phyloP scores from a whole-genome alignment of 2,888 invertebrate species.

The Drosophila monieri region DNA sequence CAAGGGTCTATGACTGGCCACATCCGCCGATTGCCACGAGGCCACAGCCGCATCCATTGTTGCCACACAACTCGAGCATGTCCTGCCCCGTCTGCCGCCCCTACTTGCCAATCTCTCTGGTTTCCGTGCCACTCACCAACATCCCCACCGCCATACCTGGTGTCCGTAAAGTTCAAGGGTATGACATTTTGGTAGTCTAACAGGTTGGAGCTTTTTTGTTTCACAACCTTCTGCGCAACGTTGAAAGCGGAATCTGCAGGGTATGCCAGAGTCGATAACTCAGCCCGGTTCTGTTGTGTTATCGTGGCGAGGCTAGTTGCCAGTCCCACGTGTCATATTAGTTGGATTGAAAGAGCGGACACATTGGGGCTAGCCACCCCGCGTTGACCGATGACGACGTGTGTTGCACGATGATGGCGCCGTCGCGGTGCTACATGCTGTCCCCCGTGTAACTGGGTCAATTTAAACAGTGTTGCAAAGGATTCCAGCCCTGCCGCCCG shows the following conservation, averaged over 20 bases:
- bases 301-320: slow-evolving; percentile 24
- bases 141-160: slow-evolving; percentile 5
- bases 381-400: slow-evolving; percentile 39
- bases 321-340: slow-evolving; percentile 73
- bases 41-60: slow-evolving; percentile 48
- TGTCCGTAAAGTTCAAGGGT: slow-evolving; percentile 6
- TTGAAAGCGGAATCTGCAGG: not conserved
- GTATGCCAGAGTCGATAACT: slow-evolving; percentile 1
- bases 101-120: slow-evolving; percentile 6
- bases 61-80: slow-evolving; percentile 65
- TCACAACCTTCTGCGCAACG: not conserved
- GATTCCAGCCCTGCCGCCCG: slow-evolving; percentile 46
- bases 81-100: slow-evolving; percentile 44
- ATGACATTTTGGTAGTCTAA: not conserved
- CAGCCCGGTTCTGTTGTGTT: slow-evolving; percentile 9
- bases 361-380: slow-evolving; percentile 33
- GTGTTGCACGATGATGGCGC: slow-evolving; percentile 4
- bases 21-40: slow-evolving; percentile 48
- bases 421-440: slow-evolving; percentile 4
- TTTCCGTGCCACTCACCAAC: slow-evolving; percentile 19
- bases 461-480: slow-evolving; percentile 68
- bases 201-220: not conserved
- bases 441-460: slow-evolving; percentile 69
- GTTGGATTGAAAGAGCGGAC: slow-evolving; percentile 54
- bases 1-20: slow-evolving; percentile 39